Evolutionary conservation across 1,140 invertebrate species (phyloP), one percentile per base, ranked within the genome.

Genomic region (Heliconius eleuchia): DNA sequence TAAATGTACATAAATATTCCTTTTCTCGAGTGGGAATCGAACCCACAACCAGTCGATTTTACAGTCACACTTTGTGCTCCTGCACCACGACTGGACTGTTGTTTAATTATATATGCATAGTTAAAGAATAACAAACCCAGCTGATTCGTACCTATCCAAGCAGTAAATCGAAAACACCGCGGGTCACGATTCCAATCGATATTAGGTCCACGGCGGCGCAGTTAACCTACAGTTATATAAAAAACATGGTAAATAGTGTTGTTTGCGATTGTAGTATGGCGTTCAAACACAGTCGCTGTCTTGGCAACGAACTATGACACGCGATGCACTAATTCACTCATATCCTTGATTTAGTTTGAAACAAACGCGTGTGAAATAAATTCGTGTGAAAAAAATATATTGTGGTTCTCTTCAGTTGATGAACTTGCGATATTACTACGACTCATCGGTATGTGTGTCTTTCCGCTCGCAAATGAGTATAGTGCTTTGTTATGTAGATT

Each of bases 361-460:
- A 66, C 60, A 66, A 66, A 66, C 60, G 37, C 46, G 71, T 77
- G 78, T 37, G 57, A 80, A 78, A 50, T 57, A 30, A 46, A 46
- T 82, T 74, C 55, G 74, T 82, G 37, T 18, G 73, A 75, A 71
- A 72, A 60, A 52, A 52, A 46, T 34, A 74, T 16, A 34, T 46
- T 23, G 52, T 52, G 55, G n/a, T 72, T 50, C 75, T 66, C 70
- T 71, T 42, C 71, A 73, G 81, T 83, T 89, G 75, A 94, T 94
- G 92, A 90, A 89, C 85, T 84, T 94, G 57, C 84, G 86, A 77
- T 92, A 94, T 80, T 94, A 91, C 84, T 94, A 94, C 83, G 92
- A 94, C 83, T 87, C 92, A 71, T 88, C 91, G 88, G 92, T 94
- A 89, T 76, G 82, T 85, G 55, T 82, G 76, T 76, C 13, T 74